phyloP scores from a whole-genome alignment of 2,888 invertebrate species.

The Heliconius hortense region DNA sequence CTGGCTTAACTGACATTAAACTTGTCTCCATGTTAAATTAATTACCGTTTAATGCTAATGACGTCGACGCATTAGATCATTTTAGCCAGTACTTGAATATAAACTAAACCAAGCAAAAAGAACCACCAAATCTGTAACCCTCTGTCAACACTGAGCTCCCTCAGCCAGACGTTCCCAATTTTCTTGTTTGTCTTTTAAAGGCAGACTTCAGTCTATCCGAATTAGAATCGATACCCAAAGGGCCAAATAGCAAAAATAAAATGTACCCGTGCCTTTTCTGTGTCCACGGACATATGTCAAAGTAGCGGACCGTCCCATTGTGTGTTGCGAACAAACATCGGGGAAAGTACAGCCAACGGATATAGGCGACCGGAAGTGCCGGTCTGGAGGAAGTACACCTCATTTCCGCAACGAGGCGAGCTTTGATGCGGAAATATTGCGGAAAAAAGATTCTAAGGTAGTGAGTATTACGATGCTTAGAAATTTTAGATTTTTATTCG shows the following conservation, averaged over 20 bases:
- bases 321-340: slow-evolving; percentile 26
- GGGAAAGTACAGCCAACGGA: slow-evolving; percentile 30
- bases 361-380: slow-evolving; percentile 44
- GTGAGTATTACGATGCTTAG: background rate
- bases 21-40: background rate
- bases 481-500: background rate
- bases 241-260: slow-evolving; percentile 21
- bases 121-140: background rate
- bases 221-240: slow-evolving; percentile 21
- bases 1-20: background rate
- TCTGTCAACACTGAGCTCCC: background rate
- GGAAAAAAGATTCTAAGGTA: slow-evolving; percentile 19
- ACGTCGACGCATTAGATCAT: background rate
- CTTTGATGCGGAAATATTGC: slow-evolving; percentile 34
- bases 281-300: slow-evolving; percentile 21
- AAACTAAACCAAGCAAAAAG: background rate
- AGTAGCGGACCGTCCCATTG: slow-evolving; percentile 23
- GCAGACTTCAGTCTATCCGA: slow-evolving; percentile 14
- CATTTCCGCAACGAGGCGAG: slow-evolving; percentile 43
- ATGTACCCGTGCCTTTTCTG: slow-evolving; percentile 13
- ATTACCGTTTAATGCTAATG: background rate
- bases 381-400: slow-evolving; percentile 48
- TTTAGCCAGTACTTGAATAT: background rate
- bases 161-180: slow-evolving; percentile 13
- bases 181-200: slow-evolving; percentile 16